Base-by-base conservation (phyloP, 1,140 invertebrate genomes). In the Physella acuta region DNA sequence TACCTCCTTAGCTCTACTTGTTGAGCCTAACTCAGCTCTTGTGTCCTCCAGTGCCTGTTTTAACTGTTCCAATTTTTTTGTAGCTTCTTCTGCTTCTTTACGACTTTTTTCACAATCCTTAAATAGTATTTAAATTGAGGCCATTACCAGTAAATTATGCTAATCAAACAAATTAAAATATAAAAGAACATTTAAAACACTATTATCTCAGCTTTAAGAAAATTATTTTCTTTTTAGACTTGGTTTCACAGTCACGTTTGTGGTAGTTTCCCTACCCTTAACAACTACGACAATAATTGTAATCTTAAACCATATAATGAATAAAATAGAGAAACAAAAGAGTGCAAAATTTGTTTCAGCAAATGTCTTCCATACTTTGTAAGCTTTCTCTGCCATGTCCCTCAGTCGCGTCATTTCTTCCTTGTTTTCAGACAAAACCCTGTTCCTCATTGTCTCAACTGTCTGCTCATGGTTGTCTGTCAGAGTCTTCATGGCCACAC, bases 11-110 rank as follows among this genome's bases (percentile, higher is more conserved):
- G 20, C 33, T 26, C 24, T 56, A 28, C 24, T 51, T 11, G 52
- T 1, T 17, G 30, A 28, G 16, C 20, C 17, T 14, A 66, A 26
- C 30, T 66, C 64, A 66, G n/a, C 31, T 3, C 1, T 1, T 14
- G 26, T 36, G 28, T 55, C 53, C 36, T 66, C 53, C 53, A 66
- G 36, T n/a, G 44, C 4, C n/a, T 66, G 52, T 26, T 66, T 55
- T 17, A 66, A 31, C 2, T 26, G 2, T 39, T 66, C 34, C 34
- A 94, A 89, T 0, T 90, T 60, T 28, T 68, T 53, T 20, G 72
- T 70, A 4, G 73, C 49, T 3, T 70, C 69, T 31, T 70, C 64
- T 39, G 70, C 34, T 36, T 71, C 61, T 58, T 74, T 68, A 33
- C 65, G 59, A 60, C 49, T 69, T 31, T 56, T 60, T 37, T 73